Evolutionary conservation across 2,113 vertebrate species (phyloP).

Genomic region (Tragelaphus scriptus): DNA sequence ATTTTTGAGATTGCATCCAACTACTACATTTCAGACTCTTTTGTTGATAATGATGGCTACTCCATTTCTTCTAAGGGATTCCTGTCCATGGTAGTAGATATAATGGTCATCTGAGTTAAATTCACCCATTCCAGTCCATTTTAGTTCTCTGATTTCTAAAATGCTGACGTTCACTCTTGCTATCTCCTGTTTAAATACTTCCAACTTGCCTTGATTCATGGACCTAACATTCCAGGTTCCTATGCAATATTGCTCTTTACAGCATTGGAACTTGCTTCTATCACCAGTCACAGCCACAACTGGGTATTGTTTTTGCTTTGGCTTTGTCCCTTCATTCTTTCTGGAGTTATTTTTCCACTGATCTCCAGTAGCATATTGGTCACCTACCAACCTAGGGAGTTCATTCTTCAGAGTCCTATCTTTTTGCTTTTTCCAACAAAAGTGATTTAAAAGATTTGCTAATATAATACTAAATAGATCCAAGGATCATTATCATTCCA

Average conservation of each 20-base stretch:
- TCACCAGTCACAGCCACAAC: background rate
- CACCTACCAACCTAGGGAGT: background rate
- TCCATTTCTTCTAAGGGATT: background rate
- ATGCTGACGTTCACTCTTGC: background rate
- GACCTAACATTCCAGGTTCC: background rate
- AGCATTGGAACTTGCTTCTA: background rate
- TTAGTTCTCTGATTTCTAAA: background rate
- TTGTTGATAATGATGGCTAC: background rate
- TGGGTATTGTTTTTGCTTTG: background rate
- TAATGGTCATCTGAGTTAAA: background rate
- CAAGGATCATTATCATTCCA: background rate
- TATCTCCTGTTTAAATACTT: background rate
- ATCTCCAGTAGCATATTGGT: background rate
- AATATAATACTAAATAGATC: background rate
- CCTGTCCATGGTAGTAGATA: background rate
- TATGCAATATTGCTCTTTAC: background rate
- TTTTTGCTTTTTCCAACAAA: background rate
- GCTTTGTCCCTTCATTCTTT: background rate
- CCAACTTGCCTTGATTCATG: background rate
- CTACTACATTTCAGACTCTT: background rate
- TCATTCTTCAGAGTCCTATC: background rate
- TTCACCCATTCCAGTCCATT: background rate
- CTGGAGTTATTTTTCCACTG: background rate
- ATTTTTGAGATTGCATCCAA: background rate
- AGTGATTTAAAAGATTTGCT: slow-evolving; percentile 36